Base-by-base conservation (phyloP, 2,797 vertebrate genomes). In the Gymnoscopelus braueri region DNA sequence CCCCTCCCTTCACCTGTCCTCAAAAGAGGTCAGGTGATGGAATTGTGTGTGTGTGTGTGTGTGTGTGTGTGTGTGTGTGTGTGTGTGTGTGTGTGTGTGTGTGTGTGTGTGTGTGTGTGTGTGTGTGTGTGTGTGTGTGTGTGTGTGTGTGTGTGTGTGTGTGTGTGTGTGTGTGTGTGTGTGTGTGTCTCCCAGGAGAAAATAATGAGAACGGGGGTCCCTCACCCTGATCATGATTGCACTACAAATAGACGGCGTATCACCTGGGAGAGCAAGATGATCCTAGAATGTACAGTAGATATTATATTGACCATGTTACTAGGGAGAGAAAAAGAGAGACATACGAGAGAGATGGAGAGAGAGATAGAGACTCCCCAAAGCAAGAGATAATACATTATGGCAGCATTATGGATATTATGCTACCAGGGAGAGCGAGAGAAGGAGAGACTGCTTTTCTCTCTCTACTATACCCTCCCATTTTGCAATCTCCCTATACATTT, bases 161-260 rank as follows among this genome's bases (percentile, higher is more conserved):
- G 19, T 19, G 19, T 19, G 19, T 19, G 14, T 15, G 14, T 15
- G 52, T 54, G 44, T 23, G 32, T 61, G 60, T 19, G 19, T 19
- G 19, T 19, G 65, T 48, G 61, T 12, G 26, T 69, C 64, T 66
- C 71, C 44, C 29, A 58, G 0, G 14, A 56, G 53, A 67, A 72
- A 59, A 72, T 67, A 67, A 59, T 64, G 58, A 13, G 14, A 12
- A 61, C 24, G 39, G 29, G 5, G 57, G 12, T 60, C 51, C 50
- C 44, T 15, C 19, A 7, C 13, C 14, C 14, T 60, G 53, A 62
- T 72, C 50, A 58, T 63, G 4, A 7, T 13, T 23, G 13, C 44
- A 10, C 29, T n/a, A 48, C 10, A 23, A 53, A 47, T 60, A 29
- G 69, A 44, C 56, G 19, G 63, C 47, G 39, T 9, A 19, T 57